Evolutionary conservation across 64 coral and sea anemone genomes (phyloP).

Genomic region (Montipora cactus): DNA sequence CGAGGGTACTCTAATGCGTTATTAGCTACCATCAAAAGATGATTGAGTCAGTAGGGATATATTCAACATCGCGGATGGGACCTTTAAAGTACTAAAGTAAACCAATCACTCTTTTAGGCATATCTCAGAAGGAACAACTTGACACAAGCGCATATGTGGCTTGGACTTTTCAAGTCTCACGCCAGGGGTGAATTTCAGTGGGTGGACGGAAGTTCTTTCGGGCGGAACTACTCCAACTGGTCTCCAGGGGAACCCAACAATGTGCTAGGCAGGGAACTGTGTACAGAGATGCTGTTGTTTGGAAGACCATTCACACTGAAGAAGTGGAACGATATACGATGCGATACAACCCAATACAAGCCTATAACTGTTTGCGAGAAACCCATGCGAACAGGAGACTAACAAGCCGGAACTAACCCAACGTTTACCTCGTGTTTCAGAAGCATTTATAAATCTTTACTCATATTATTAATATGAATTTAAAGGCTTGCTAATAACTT

Average conservation of each 20-base stretch:
- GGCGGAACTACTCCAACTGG: slow-evolving; percentile 6
- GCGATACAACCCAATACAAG: not conserved
- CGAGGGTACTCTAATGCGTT: too few relatives aligned
- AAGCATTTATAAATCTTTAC: too few relatives aligned
- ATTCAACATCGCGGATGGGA: too few relatives aligned
- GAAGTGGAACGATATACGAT: slow-evolving; percentile 23
- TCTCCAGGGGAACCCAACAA: slow-evolving; percentile 14
- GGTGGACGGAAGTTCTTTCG: not conserved
- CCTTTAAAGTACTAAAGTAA: not conserved
- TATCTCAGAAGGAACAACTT: not conserved
- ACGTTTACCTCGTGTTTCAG: too few relatives aligned
- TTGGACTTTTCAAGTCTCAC: not conserved
- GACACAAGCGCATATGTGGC: slow-evolving; percentile 1
- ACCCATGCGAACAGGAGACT: not conserved
- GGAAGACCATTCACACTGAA: not conserved
- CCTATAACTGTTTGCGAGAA: slow-evolving; percentile 15
- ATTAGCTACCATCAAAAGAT: too few relatives aligned
- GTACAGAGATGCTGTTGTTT: slow-evolving; percentile 6
- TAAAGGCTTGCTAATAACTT: too few relatives aligned
- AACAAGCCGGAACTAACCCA: not conserved
- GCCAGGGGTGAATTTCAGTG: not conserved
- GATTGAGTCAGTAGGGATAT: too few relatives aligned
- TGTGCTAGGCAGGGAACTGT: not conserved
- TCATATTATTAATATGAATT: too few relatives aligned
- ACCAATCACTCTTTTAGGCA: not conserved